Percentiles rank a stretch among this genome's conserved stretches.
Conservation (phyloP, 2,113 vertebrate species). For the Pagrus major region DNA sequence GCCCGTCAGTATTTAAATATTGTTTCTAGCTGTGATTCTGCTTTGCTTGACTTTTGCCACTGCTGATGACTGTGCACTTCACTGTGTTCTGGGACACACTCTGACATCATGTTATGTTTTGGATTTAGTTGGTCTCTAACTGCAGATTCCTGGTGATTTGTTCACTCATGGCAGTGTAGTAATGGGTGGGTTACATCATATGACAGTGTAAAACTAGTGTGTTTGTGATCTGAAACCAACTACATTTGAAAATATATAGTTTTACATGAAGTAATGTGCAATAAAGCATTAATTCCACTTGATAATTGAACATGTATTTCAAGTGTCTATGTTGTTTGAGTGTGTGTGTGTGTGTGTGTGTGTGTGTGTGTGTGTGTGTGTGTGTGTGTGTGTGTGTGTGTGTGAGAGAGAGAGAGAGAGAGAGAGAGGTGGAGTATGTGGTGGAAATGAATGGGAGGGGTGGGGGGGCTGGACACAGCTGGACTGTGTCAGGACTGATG, state of each 20-base stretch:
- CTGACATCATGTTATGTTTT: background rate
- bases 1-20: background rate
- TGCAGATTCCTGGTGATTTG: background rate
- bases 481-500: slow-evolving; percentile 91
- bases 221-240: background rate
- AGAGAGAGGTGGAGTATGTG: background rate
- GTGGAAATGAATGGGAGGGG: too few species aligned
- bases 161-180: background rate
- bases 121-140: background rate
- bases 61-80: background rate
- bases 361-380: background rate
- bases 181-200: background rate
- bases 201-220: background rate
- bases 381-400: background rate
- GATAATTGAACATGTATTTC: background rate
- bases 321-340: background rate
- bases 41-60: background rate
- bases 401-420: background rate
- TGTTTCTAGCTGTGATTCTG: background rate
- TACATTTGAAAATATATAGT: background rate
- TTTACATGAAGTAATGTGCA: background rate
- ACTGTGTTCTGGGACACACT: background rate
- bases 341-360: background rate
- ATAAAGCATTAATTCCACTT: background rate
- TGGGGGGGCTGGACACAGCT: slow-evolving; percentile 86